Evolutionary conservation across 37 sponge, comb jelly and placozoan genomes (phyloP).

Genomic region (Eunapius fragilis): DNA sequence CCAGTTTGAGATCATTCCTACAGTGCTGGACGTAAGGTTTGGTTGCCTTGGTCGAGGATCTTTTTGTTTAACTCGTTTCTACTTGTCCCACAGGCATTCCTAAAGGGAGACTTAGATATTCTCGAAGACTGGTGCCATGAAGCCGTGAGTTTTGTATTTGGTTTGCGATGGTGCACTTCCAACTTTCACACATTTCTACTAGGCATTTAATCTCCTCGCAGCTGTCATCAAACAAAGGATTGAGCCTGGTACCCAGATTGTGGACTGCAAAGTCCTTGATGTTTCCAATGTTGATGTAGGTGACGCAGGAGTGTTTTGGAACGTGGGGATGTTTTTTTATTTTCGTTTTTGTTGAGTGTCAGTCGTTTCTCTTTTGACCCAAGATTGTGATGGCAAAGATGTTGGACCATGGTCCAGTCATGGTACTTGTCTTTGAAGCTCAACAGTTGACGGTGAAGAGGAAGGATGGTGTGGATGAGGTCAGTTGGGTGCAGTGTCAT

Average conservation of each 20-base stretch:
- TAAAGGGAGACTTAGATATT: conserved; percentile 60
- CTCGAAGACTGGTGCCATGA: conserved; percentile 90
- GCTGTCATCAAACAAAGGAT: conserved; percentile 61
- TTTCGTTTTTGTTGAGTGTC: not conserved
- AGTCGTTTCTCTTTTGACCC: not conserved
- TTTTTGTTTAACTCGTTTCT: not conserved
- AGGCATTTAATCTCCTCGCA: conserved; percentile 82
- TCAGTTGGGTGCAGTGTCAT: conserved; percentile 1
- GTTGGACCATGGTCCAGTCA: conserved; percentile 76
- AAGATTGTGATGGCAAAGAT: conserved; percentile 82
- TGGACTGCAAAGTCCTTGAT: conserved; percentile 63
- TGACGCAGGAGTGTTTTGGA: no score
- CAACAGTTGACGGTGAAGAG: conserved; percentile 65
- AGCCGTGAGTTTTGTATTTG: conserved; percentile 44
- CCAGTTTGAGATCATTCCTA: conserved; percentile 86
- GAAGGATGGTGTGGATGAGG: conserved; percentile 31
- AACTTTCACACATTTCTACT: not conserved
- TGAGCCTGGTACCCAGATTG: conserved; percentile 30
- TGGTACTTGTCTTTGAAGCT: conserved; percentile 75
- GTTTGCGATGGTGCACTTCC: not conserved
- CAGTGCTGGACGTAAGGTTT: conserved; percentile 73
- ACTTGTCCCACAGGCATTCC: conserved; percentile 45
- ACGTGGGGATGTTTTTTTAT: no score
- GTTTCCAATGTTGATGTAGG: conserved; percentile 72
- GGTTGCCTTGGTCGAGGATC: not conserved